These are phyloP conservation scores for Centroberyx gerrardi DNA, from an alignment of 2,797 vertebrate genomes.

Conservation along the genomic window DNA sequence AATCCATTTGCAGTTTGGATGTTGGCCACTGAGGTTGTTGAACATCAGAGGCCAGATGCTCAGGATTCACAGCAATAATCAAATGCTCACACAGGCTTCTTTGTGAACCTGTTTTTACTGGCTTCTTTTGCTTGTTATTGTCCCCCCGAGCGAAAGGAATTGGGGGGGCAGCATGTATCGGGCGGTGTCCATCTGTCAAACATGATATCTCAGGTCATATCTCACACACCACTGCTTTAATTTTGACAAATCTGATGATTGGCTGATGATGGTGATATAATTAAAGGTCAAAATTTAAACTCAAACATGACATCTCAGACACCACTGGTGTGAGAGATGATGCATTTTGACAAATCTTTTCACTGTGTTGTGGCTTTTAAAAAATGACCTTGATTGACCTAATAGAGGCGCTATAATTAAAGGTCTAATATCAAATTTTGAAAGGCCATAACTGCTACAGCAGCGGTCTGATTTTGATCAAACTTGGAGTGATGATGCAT, in stretches of 20 bases:
- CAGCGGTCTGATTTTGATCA: too few relatives aligned
- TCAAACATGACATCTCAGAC: too few relatives aligned
- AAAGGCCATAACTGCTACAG: too few relatives aligned
- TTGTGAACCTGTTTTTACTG: background rate
- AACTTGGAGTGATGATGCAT: too few relatives aligned
- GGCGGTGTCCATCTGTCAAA: background rate
- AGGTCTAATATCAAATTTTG: too few relatives aligned
- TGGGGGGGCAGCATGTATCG: background rate
- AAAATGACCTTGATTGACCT: background rate
- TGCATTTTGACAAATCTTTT: background rate
- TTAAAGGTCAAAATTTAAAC: too few relatives aligned
- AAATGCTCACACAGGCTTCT: background rate
- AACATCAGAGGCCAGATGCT: background rate
- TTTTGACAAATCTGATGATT: background rate
- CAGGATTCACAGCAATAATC: background rate
- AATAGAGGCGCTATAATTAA: too few relatives aligned
- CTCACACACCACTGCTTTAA: background rate
- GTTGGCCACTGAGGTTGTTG: conserved; percentile 2
- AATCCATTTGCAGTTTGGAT: conserved; percentile 14
- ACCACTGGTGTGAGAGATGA: background rate
- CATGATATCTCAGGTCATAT: background rate
- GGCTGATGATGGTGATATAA: too few relatives aligned
- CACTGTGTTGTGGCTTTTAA: background rate
- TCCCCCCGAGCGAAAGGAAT: background rate
- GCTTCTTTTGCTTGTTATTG: background rate